These are phyloP conservation scores for Momotus momota DNA, from an alignment of 2,797 vertebrate species.

Conservation along the genomic window DNA sequence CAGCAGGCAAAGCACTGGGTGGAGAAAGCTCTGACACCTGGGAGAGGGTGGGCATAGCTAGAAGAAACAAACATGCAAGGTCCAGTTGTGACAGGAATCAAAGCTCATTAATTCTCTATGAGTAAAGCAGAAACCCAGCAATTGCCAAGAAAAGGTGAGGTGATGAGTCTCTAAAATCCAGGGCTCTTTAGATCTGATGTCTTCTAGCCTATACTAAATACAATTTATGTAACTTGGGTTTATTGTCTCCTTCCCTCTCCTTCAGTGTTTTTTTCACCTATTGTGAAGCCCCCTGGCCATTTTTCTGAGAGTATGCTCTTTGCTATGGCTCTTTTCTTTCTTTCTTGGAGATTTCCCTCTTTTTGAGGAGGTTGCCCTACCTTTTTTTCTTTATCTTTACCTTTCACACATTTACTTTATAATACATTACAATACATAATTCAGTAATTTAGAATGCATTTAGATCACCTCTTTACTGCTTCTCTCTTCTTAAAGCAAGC, in stretches of 20 bases:
- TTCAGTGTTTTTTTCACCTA: neutral
- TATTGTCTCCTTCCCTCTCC: neutral
- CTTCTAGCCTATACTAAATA: neutral
- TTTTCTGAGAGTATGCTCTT: neutral
- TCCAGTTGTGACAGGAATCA: slow-evolving; percentile 7
- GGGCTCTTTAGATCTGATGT: neutral
- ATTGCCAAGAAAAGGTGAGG: neutral
- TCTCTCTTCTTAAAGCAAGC: neutral
- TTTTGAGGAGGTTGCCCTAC: neutral
- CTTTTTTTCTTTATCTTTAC: neutral
- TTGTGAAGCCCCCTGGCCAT: neutral
- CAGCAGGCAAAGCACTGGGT: neutral
- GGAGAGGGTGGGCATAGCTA: neutral
- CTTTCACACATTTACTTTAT: neutral
- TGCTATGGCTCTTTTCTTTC: neutral
- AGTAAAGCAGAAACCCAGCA: neutral
- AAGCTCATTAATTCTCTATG: neutral
- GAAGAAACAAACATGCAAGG: neutral
- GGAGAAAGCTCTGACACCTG: neutral
- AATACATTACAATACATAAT: neutral
- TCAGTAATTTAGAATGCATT: neutral
- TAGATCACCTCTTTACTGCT: neutral
- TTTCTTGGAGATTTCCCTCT: neutral
- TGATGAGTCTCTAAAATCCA: neutral
- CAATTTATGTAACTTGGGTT: neutral